phyloP scores from a whole-genome alignment of 2,888 invertebrate species.

The Halictus ligatus region DNA sequence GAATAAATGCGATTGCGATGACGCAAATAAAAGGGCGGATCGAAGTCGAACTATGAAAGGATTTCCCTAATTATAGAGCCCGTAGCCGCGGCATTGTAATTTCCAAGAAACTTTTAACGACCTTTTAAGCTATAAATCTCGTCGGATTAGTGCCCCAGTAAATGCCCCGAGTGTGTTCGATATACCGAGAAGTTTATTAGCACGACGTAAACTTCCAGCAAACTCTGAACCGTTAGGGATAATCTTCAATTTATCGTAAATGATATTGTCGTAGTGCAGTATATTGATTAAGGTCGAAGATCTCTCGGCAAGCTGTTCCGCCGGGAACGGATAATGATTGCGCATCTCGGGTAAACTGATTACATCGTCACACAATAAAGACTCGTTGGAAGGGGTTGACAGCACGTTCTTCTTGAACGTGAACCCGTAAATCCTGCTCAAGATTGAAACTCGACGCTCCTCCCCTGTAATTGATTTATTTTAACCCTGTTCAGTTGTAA shows the following conservation, averaged over 20 bases:
- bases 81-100: constrained; percentile 28
- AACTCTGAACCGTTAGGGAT: constrained; percentile 55
- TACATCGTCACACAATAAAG: constrained; percentile 32
- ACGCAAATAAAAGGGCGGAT: neutral
- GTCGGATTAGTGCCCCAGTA: constrained; percentile 49
- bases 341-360: constrained; percentile 34
- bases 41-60: neutral
- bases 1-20: neutral
- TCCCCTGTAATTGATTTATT: constrained; percentile 14
- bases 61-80: constrained; percentile 30
- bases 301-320: constrained; percentile 48
- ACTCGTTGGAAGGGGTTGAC: neutral
- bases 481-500: neutral
- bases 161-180: constrained; percentile 60
- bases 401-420: constrained; percentile 20
- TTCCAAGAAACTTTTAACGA: constrained; percentile 53
- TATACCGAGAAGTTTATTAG: constrained; percentile 63
- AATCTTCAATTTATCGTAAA: constrained; percentile 63
- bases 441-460: neutral
- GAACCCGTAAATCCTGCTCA: constrained; percentile 7
- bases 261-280: constrained; percentile 53
- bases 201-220: constrained; percentile 55
- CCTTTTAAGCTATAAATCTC: constrained; percentile 57
- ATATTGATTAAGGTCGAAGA: constrained; percentile 69
- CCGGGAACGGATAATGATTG: constrained; percentile 53